Base-by-base conservation (phyloP, 2,888 invertebrate species). In the Hypercompe scribonia region DNA sequence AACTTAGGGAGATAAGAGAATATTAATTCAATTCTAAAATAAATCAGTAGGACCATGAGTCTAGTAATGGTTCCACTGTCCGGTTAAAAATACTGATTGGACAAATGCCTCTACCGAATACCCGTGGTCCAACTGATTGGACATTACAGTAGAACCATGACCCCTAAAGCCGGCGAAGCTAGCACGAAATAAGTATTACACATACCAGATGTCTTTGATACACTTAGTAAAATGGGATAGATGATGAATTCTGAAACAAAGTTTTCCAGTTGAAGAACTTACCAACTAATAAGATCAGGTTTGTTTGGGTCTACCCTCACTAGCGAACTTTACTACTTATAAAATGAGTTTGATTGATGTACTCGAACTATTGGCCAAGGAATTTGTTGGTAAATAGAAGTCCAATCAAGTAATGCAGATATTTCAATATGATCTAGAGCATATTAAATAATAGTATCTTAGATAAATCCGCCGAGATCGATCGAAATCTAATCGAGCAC, bases 331-430 rank as follows among this genome's bases (percentile, higher is more conserved):
- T 39, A 36, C 69, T 39, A 39, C 61, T 69, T 69, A 69, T 61
- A 69, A 61, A 42, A 69, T 61, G 13, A 61, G 61, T 69, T 61
- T 69, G 36, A 69, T 39, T 69, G 61, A 69, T 61, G 69, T 39
- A 21, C 24, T 58, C 31, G 36, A 31, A 61, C 68, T 58, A 69
- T 42, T 69, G 24, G 33, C 13, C 31, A 2, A 39, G 63, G 63
- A 36, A 10, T 36, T 54, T 42, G 11, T 31, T 66, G 21, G 31
- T 42, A 42, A 66, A 42, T 66, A 10, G 21, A 66, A 66, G 8
- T 10, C 11, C 10, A 31, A 4, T 66, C n/a, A 65, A 65, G 15
- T 15, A 65, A 39, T 39, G 24, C 28, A 31, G n/a, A 39, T 42
- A 42, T 1, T 58, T 28, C 13, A 28, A n/a, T n/a, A 54, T 10